Conservation (phyloP, 2,113 vertebrate species). For the Climacteris rufus region DNA sequence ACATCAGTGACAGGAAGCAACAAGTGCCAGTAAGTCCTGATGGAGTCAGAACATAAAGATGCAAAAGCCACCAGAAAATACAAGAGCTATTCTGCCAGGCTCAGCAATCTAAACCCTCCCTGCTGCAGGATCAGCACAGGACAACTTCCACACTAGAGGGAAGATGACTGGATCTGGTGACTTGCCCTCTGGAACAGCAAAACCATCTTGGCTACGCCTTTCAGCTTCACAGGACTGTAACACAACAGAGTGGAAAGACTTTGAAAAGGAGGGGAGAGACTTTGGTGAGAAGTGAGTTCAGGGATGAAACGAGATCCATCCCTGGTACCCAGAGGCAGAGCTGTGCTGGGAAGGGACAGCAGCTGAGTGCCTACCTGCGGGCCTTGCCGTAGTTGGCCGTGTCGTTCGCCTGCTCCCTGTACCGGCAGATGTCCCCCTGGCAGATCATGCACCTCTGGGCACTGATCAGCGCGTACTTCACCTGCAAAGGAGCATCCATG, state of each 20-base stretch:
- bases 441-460: conserved; percentile 98
- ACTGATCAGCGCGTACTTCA: conserved; percentile 97
- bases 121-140: not conserved
- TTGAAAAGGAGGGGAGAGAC: not conserved
- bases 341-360: not conserved
- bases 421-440: conserved; percentile 94
- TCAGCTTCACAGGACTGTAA: not conserved
- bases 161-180: not conserved
- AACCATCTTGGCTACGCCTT: not conserved
- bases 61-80: not conserved
- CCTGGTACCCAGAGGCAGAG: not conserved
- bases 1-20: not conserved
- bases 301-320: not conserved
- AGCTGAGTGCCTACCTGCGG: conserved; percentile 97
- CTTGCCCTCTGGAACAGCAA: not conserved
- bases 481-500: conserved; percentile 71
- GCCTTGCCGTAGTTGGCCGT: conserved; percentile 96
- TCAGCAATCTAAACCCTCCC: not conserved
- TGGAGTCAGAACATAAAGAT: not conserved
- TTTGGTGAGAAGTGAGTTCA: not conserved
- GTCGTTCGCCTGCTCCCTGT: conserved; percentile 94
- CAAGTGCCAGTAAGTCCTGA: not conserved
- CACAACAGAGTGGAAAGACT: not conserved
- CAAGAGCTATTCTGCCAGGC: not conserved
- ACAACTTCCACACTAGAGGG: not conserved